These are phyloP conservation scores for Coccyzus lansbergi DNA, from an alignment of 2,797 vertebrate species.

Conservation along the genomic window DNA sequence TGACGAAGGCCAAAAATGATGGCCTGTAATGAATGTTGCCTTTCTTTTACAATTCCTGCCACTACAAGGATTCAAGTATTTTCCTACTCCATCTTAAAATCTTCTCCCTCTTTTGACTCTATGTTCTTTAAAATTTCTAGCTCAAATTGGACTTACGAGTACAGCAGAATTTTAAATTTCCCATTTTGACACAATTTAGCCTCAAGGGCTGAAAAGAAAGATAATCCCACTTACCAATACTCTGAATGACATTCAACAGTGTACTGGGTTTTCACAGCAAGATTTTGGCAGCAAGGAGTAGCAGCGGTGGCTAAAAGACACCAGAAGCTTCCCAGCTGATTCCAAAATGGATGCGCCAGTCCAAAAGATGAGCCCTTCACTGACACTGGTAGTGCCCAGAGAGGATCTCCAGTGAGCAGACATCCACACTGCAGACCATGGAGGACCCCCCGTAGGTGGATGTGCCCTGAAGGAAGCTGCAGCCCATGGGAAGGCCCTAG, in stretches of 20 bases:
- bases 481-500: background rate
- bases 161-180: background rate
- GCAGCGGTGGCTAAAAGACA: background rate
- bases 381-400: too few species aligned
- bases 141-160: background rate
- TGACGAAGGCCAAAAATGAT: background rate
- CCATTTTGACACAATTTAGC: background rate
- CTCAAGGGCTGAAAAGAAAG: background rate
- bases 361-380: background rate
- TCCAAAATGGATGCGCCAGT: accelerated
- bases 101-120: background rate
- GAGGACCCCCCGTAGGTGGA: background rate
- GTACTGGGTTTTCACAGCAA: background rate
- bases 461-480: background rate
- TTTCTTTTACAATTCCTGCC: background rate
- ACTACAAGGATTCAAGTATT: background rate
- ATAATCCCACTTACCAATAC: background rate
- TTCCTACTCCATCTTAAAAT: background rate
- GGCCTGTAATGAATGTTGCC: background rate
- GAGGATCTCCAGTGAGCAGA: background rate
- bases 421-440: background rate
- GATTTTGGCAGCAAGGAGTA: background rate
- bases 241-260: background rate
- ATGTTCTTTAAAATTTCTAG: background rate
- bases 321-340: background rate